Conservation (phyloP, 2,888 invertebrate species). For the Imbricaverruca yamaguchii region DNA sequence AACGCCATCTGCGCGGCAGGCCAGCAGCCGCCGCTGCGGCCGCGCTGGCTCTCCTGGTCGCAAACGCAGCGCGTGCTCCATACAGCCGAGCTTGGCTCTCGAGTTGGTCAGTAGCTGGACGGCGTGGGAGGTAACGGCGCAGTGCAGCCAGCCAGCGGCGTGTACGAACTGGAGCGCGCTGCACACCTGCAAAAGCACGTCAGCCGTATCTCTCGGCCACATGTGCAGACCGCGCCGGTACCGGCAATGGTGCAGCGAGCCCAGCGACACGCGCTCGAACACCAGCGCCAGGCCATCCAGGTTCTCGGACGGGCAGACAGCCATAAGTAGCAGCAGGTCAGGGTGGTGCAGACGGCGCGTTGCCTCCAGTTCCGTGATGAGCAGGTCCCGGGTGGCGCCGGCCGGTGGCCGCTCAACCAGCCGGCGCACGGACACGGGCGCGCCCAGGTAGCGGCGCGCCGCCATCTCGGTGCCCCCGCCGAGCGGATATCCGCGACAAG, state of each 20-base stretch:
- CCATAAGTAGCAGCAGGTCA: slow-evolving; percentile 43
- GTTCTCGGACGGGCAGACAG: slow-evolving; percentile 41
- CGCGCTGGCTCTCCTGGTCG: slow-evolving; percentile 29
- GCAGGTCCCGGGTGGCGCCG: neutral
- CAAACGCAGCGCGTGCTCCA: slow-evolving; percentile 41
- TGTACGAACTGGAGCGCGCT: slow-evolving; percentile 44
- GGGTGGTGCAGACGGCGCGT: slow-evolving; percentile 39
- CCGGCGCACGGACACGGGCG: slow-evolving; percentile 35
- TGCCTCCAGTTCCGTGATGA: slow-evolving; percentile 30
- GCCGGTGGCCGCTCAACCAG: slow-evolving; percentile 19
- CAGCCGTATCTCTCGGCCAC: neutral
- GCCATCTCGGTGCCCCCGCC: slow-evolving; percentile 35
- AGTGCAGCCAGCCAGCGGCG: slow-evolving; percentile 42
- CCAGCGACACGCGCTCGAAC: slow-evolving; percentile 42
- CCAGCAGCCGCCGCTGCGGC: slow-evolving; percentile 19
- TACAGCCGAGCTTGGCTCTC: slow-evolving; percentile 43
- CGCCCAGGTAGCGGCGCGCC: slow-evolving; percentile 35
- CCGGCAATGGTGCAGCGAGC: slow-evolving; percentile 42
- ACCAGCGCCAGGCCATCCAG: slow-evolving; percentile 42
- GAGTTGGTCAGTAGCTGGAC: slow-evolving; percentile 40
- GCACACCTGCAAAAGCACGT: slow-evolving; percentile 37
- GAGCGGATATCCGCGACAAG: slow-evolving; percentile 34
- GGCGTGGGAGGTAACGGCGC: slow-evolving; percentile 44
- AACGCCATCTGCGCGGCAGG: slow-evolving; percentile 29
- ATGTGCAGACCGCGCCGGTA: slow-evolving; percentile 38